These are phyloP conservation scores for Montipora capitata DNA, from an alignment of 92 coral and sea anemone species.

Conservation along the genomic window DNA sequence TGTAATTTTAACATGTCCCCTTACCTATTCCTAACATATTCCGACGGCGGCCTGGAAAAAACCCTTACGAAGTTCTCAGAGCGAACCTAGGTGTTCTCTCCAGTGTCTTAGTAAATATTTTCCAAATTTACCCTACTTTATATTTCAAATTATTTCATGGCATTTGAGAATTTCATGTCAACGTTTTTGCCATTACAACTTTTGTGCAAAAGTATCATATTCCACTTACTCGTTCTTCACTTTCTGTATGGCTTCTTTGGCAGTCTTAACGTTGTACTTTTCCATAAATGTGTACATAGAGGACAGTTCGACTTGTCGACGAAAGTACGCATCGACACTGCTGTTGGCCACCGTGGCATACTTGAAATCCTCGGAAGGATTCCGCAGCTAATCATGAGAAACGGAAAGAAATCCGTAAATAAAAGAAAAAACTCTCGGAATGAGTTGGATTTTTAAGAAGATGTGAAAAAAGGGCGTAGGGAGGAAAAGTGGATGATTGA, in stretches of 20 bases:
- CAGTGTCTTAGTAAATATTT: background rate
- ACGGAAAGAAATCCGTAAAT: background rate
- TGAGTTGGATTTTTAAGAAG: too few relatives aligned
- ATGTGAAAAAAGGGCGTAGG: too few relatives aligned
- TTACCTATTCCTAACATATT: too few relatives aligned
- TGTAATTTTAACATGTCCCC: too few relatives aligned
- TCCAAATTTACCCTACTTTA: background rate
- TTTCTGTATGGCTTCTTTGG: slow-evolving; percentile 89
- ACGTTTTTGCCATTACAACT: background rate
- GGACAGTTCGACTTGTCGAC: slow-evolving; percentile 97
- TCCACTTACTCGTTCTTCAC: slow-evolving; percentile 87
- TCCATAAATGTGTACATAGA: slow-evolving; percentile 99
- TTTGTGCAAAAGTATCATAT: background rate
- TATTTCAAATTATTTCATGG: too few relatives aligned
- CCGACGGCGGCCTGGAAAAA: too few relatives aligned
- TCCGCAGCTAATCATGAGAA: slow-evolving; percentile 82
- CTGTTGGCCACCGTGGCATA: slow-evolving; percentile 99
- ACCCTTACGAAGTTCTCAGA: too few relatives aligned
- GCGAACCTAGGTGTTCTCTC: background rate
- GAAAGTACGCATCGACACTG: slow-evolving; percentile 98
- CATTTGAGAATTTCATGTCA: too few relatives aligned
- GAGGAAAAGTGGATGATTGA: too few relatives aligned
- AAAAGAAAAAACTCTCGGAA: background rate
- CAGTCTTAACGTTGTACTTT: slow-evolving; percentile 88
- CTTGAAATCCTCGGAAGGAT: slow-evolving; percentile 93